Base-by-base conservation (phyloP, 2,888 invertebrate species). In the Microchrysa polita region DNA sequence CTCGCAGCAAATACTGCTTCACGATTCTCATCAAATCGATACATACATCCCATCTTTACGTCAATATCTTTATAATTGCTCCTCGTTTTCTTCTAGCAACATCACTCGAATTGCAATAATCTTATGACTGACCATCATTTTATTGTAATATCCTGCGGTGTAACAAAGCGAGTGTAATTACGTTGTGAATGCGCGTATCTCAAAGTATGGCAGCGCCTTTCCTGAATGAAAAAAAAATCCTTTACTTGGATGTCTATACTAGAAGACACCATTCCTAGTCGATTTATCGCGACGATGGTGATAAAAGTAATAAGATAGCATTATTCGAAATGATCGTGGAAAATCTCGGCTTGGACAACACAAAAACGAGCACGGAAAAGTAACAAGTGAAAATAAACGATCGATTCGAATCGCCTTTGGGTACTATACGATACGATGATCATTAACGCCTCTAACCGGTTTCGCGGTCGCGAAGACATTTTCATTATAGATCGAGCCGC, bases 321-420 rank as follows among this genome's bases (percentile, higher is more conserved):
- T 65, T 65, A 65, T 65, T 44, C 65, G 65, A 65, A 65, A 65
- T 65, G 65, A 65, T 65, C 48, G 48, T 65, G 65, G 48, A 65
- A 65, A 65, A 65, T 65, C 65, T 65, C 7, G 5, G 18, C 44
- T 44, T 20, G 65, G 44, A n/a, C 65, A n/a, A n/a, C n/a, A n/a
- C n/a, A 57, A 69, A 69, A 69, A 69, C 55, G 42, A 55, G 57
- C 52, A 55, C 18, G 69, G 55, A 69, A 53, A 67, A 23, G 27
- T 42, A 57, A 69, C 69, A 69, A 69, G 55, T 55, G 69, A 69
- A 69, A 69, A 69, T 69, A 69, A 69, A 69, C 69, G 69, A 69
- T 69, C 69, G 69, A 69, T 40, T 69, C 53, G 18, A 69, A 69
- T 69, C 69, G 69, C 55, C 55, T 55, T 55, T 42, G 65, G 69